Percentiles rank a stretch among this genome's conserved stretches.
phyloP scores from a whole-genome alignment of 2,113 vertebrate species.

The Tragulus kanchil region DNA sequence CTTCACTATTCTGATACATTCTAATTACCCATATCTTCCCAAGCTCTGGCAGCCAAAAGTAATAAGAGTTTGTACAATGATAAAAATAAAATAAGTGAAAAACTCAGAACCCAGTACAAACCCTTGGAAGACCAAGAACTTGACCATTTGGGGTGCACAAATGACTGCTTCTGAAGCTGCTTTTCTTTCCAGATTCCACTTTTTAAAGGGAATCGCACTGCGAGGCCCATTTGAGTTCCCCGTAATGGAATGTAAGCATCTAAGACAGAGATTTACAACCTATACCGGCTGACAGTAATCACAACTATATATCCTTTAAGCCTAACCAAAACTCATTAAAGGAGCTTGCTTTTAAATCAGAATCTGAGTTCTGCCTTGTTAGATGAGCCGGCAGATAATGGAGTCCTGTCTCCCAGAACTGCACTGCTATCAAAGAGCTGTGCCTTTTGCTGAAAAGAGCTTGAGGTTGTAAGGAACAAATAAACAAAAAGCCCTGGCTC shows the following conservation, averaged over 20 bases:
- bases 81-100: conserved; percentile 52
- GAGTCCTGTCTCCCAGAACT: conserved; percentile 53
- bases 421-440: conserved; percentile 41
- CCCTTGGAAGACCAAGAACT: conserved; percentile 45
- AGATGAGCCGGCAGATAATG: conserved; percentile 67
- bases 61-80: conserved; percentile 48
- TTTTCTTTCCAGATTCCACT: neutral
- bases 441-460: conserved; percentile 72
- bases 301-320: conserved; percentile 76
- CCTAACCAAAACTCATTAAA: conserved; percentile 75
- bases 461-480: conserved; percentile 75
- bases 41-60: conserved; percentile 8
- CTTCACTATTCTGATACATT: conserved; percentile 36
- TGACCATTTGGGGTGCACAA: neutral
- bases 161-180: conserved; percentile 27
- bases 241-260: conserved; percentile 34
- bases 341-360: conserved; percentile 72
- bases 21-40: conserved; percentile 19
- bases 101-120: conserved; percentile 3
- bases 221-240: neutral
- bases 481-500: conserved; percentile 39
- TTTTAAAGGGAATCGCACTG: conserved; percentile 54
- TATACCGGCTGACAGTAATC: conserved; percentile 71
- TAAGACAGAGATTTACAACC: conserved; percentile 74
- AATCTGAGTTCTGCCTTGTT: conserved; percentile 68